Evolutionary conservation across 1,140 invertebrate species (phyloP).

Genomic region (Anoplophora glabripennis): DNA sequence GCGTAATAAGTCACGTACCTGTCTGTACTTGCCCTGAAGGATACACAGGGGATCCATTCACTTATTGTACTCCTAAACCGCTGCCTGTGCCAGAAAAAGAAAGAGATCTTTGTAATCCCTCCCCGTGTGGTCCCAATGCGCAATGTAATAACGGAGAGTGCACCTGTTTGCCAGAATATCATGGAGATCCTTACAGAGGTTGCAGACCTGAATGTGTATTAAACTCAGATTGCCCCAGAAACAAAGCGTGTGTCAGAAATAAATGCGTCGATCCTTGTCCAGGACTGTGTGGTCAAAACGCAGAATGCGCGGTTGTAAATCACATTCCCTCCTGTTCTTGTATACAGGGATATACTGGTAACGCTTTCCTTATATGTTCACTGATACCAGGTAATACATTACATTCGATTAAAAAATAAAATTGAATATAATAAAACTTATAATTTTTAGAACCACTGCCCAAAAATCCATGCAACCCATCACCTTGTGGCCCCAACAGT

Average conservation of each 20-base stretch:
- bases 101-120: constrained; percentile 60
- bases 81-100: constrained; percentile 42
- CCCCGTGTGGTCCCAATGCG: constrained; percentile 66
- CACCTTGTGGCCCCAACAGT: constrained; percentile 64
- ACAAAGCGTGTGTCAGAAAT: constrained; percentile 65
- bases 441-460: constrained; percentile 19
- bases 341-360: constrained; percentile 59
- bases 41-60: constrained; percentile 61
- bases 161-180: constrained; percentile 63
- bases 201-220: constrained; percentile 70
- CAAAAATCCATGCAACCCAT: constrained; percentile 60
- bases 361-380: constrained; percentile 63
- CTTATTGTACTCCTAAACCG: constrained; percentile 39
- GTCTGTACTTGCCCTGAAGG: constrained; percentile 66
- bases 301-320: constrained; percentile 66
- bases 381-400: constrained; percentile 51
- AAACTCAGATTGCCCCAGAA: constrained; percentile 63
- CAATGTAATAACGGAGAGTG: constrained; percentile 60
- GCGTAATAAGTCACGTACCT: constrained; percentile 67
- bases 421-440: constrained; percentile 2
- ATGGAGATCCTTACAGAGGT: constrained; percentile 66
- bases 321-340: constrained; percentile 70
- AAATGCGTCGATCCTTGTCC: constrained; percentile 71
- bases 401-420: neutral
- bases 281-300: constrained; percentile 64